Evolutionary conservation across 2,888 invertebrate genomes (phyloP), one percentile per base, ranked within the genome.

Genomic region (Phengaris alcon): DNA sequence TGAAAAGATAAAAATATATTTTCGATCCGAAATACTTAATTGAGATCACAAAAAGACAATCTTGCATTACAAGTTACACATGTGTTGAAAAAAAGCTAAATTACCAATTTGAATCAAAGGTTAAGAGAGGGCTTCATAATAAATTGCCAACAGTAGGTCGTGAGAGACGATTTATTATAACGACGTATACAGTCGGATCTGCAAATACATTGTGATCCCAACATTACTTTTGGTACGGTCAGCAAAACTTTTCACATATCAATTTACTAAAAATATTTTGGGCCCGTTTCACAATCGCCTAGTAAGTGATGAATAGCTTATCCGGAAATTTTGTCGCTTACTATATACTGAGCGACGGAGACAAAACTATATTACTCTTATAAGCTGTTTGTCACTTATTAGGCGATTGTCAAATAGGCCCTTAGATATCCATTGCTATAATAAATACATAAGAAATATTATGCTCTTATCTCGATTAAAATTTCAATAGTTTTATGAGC

Each of bases 121-220:
- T 79, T 79, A 76, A 77, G 78, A 80, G 79, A 79, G 78, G 76
- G 75, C 78, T 79, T 79, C 78, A 82, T 81, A 82, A 84, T 84
- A 84, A 84, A 85, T 84, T 81, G 82, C 80, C 79, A 81, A 81
- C 80, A 80, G 82, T 79, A 83, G 83, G 82, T 85, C 84, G 87
- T 84, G 84, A 90, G 87, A 88, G 82, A 85, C 84, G 87, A 91
- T 92, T 91, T 91, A 91, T 90, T 83, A 85, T 84, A 82, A 80
- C 82, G 80, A 83, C 85, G 84, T 84, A 84, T 83, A 80, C 80
- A 78, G 81, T 81, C 84, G 83, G 86, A 85, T 87, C 85, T 83
- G 81, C 84, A 83, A 88, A 83, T 86, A 85, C 85, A 84, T 85
- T 87, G 86, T 79, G 81, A 82, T 84, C 80, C 78, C 77, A 78